Conservation (phyloP, 2,888 invertebrate species). For the Microchrysa polita region DNA sequence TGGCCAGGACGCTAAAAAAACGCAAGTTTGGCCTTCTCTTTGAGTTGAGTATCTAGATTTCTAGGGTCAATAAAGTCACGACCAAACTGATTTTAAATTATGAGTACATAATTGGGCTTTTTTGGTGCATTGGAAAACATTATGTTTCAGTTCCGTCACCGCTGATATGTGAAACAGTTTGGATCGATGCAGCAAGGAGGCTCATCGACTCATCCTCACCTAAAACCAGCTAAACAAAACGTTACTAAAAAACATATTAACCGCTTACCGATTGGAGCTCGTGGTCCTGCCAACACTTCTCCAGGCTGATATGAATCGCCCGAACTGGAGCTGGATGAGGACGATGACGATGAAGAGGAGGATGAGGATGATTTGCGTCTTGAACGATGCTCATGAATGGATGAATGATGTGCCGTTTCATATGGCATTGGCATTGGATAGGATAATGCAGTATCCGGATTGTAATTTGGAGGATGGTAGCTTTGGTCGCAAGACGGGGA, state of each 20-base stretch:
- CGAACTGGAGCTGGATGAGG: constrained; percentile 23
- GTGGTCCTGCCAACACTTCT: not conserved
- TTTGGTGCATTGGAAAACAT: too few species aligned
- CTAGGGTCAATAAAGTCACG: too few species aligned
- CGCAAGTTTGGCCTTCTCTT: too few species aligned
- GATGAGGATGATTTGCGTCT: constrained; percentile 6
- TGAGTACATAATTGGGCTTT: too few species aligned
- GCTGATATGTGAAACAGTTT: too few species aligned
- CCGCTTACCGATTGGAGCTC: constrained; percentile 40
- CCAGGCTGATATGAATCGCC: constrained; percentile 27
- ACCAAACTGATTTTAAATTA: too few species aligned
- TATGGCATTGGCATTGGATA: constrained; percentile 45
- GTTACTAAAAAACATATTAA: not conserved
- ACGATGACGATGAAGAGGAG: constrained; percentile 16
- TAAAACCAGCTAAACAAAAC: not conserved
- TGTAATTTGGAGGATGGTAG: not conserved
- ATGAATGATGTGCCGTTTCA: not conserved
- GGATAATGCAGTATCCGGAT: constrained; percentile 27
- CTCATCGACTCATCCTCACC: too few species aligned
- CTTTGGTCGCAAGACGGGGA: not conserved
- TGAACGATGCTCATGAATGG: not conserved
- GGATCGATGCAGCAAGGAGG: too few species aligned
- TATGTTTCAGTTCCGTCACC: too few species aligned
- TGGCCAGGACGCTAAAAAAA: too few species aligned
- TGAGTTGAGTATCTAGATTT: too few species aligned